A percentile compares a stretch with the other conserved stretches of the same genome.
Conservation (phyloP, 2,797 vertebrate genomes). For the Sebastes oblongus region DNA sequence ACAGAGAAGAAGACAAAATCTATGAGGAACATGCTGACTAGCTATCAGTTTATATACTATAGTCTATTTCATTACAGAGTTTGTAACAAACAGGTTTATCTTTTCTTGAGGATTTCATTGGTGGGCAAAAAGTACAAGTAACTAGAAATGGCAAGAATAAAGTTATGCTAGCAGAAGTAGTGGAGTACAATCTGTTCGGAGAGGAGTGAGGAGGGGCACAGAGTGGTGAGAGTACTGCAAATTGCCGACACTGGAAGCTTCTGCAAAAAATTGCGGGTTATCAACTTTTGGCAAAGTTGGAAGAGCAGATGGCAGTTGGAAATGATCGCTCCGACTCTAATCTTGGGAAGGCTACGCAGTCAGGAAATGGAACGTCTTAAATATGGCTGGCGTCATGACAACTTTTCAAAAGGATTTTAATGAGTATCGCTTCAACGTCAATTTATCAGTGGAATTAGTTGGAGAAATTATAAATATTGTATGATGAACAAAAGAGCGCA, state of each 20-base stretch:
- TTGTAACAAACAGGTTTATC: not conserved
- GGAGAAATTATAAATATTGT: not conserved
- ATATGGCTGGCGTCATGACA: not conserved
- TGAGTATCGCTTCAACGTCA: not conserved
- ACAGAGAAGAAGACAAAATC: not conserved
- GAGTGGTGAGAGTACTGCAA: not conserved
- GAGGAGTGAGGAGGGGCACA: not conserved
- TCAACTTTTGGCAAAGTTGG: not conserved
- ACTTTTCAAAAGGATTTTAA: not conserved
- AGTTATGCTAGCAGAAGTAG: too few relatives aligned
- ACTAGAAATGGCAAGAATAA: not conserved
- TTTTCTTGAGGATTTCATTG: not conserved
- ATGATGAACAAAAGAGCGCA: not conserved
- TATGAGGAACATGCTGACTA: not conserved
- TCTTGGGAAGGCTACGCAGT: not conserved
- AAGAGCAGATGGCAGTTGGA: constrained; percentile 17
- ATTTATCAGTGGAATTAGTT: constrained; percentile 7
- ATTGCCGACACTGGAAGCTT: not conserved
- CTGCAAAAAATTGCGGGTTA: not conserved
- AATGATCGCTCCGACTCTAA: constrained; percentile 1
- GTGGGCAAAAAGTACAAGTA: not conserved
- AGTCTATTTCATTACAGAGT: not conserved
- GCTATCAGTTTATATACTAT: not conserved
- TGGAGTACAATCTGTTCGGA: not conserved
- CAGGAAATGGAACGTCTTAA: constrained; percentile 14